A percentile compares a stretch with the other conserved stretches of the same genome.
These are phyloP conservation scores for Phalacrocorax aristotelis DNA, from an alignment of 2,113 vertebrate species.

Conservation along the genomic window DNA sequence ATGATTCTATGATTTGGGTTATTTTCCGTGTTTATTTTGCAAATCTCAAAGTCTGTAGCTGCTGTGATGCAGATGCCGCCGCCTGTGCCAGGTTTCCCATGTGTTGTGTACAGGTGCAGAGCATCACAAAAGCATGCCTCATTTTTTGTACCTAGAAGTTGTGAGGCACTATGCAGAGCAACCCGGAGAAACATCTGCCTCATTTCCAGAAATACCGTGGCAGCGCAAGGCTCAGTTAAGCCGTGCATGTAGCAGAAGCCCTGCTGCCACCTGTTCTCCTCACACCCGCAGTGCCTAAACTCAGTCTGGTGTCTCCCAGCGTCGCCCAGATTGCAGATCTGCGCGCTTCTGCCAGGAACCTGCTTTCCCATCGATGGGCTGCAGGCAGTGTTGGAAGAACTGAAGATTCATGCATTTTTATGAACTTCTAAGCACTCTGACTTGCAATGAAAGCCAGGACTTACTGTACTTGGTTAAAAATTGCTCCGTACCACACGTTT, in stretches of 20 bases:
- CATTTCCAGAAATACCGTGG: fast-evolving
- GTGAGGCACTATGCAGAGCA: fast-evolving
- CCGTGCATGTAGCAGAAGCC: background rate
- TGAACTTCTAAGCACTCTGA: background rate
- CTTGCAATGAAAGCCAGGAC: background rate
- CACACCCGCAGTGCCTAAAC: fast-evolving
- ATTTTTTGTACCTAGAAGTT: background rate
- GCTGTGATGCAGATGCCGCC: background rate
- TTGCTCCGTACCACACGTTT: background rate
- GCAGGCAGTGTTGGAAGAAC: background rate
- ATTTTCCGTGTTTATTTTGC: background rate
- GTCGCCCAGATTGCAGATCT: fast-evolving
- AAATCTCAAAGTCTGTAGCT: background rate
- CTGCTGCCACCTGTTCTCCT: background rate
- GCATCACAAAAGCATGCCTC: background rate
- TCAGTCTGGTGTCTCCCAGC: background rate
- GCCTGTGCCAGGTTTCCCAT: background rate
- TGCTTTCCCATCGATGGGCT: background rate
- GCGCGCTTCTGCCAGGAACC: fast-evolving
- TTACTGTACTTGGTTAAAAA: background rate
- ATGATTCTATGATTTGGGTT: background rate
- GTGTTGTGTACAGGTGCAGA: background rate
- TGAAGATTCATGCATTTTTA: background rate
- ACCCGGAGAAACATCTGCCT: background rate
- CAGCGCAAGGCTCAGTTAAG: background rate